Conservation (phyloP, 2,113 vertebrate species). For the Amazona vittata region DNA sequence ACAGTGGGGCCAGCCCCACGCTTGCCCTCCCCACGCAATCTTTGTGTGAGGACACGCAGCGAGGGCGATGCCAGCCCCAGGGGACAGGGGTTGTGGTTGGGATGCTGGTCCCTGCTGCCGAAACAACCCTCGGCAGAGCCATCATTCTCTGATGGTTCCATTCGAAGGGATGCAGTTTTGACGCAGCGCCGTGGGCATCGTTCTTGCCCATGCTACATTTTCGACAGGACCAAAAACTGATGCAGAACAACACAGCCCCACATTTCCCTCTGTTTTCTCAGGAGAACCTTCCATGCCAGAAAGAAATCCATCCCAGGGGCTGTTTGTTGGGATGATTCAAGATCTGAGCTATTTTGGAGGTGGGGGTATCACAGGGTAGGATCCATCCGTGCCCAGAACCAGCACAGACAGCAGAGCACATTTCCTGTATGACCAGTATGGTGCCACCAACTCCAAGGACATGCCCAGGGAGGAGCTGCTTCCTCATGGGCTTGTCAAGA, state of each 20-base stretch:
- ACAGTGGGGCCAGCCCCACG: accelerated
- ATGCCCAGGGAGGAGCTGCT: neutral
- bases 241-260: neutral
- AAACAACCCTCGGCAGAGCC: accelerated
- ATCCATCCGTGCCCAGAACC: neutral
- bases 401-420: neutral
- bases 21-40: neutral
- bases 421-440: accelerated
- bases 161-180: neutral
- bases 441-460: accelerated
- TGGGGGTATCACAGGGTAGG: neutral
- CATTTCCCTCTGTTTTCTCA: neutral
- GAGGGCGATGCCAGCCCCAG: accelerated
- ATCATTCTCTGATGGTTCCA: accelerated
- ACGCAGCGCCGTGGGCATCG: neutral
- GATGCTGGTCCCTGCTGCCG: neutral
- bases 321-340: neutral
- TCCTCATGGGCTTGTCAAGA: neutral
- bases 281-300: accelerated
- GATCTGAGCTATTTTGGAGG: neutral
- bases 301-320: neutral
- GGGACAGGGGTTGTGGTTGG: neutral
- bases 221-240: neutral
- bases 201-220: accelerated
- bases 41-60: accelerated